These are phyloP conservation scores for Anhinga anhinga DNA, from an alignment of 2,113 vertebrate genomes.

Conservation along the genomic window DNA sequence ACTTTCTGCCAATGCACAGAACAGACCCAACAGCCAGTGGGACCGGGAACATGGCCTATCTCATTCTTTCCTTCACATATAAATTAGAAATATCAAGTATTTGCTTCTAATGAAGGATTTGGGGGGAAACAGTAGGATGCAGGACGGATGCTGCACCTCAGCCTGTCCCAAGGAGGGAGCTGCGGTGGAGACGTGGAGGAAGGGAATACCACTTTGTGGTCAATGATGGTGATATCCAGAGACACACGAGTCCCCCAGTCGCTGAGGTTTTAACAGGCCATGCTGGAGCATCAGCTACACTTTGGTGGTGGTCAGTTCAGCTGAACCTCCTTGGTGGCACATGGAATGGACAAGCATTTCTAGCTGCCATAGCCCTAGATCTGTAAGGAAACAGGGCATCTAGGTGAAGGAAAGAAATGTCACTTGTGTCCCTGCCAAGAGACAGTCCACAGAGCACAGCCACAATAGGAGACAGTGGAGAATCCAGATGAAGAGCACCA, in stretches of 20 bases:
- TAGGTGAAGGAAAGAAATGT: fast-evolving
- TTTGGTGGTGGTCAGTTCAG: neutral
- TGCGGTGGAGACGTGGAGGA: neutral
- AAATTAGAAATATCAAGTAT: neutral
- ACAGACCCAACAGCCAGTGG: neutral
- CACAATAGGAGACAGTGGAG: neutral
- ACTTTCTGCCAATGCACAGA: fast-evolving
- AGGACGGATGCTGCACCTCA: neutral
- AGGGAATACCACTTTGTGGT: neutral
- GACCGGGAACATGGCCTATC: fast-evolving
- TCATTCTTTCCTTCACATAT: fast-evolving
- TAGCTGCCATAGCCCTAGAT: neutral
- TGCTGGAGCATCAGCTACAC: neutral
- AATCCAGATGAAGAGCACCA: neutral
- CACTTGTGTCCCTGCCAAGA: neutral
- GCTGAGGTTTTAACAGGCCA: fast-evolving
- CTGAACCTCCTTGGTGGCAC: neutral
- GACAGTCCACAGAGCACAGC: neutral
- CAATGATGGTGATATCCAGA: neutral
- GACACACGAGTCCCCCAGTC: fast-evolving
- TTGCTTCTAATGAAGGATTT: neutral
- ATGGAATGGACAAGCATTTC: neutral
- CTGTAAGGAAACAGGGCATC: neutral
- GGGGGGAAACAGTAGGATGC: neutral
- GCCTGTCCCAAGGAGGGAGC: neutral